phyloP scores from a whole-genome alignment of 2,888 invertebrate species.

The Anthoptus insignis region DNA sequence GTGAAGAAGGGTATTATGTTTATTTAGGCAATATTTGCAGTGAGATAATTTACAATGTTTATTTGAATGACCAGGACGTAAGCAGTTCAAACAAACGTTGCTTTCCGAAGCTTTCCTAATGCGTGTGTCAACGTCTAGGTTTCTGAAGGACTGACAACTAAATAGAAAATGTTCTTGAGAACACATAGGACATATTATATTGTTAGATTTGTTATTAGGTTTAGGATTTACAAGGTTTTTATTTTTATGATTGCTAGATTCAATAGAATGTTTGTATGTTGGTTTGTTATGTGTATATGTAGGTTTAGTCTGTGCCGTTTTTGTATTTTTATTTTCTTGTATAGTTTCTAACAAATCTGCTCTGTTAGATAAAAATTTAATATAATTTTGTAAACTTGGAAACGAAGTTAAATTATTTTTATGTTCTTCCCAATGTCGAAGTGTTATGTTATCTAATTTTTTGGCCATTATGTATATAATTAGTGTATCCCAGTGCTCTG shows the following conservation, averaged over 20 bases:
- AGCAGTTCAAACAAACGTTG: slow-evolving; percentile 41
- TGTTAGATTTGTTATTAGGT: background rate
- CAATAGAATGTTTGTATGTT: background rate
- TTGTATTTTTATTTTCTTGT: slow-evolving; percentile 27
- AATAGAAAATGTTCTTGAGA: slow-evolving; percentile 24
- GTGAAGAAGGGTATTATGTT: slow-evolving; percentile 43
- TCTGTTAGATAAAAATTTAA: slow-evolving; percentile 20
- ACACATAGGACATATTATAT: slow-evolving; percentile 30
- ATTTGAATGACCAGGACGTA: slow-evolving; percentile 36
- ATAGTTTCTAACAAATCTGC: slow-evolving; percentile 36
- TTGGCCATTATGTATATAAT: slow-evolving; percentile 37
- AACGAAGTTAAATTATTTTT: slow-evolving; percentile 1
- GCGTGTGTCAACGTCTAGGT: slow-evolving; percentile 33
- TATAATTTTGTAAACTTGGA: slow-evolving; percentile 14
- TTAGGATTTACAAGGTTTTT: slow-evolving; percentile 11
- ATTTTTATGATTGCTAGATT: background rate
- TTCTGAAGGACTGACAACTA: slow-evolving; percentile 34
- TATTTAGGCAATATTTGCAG: slow-evolving; percentile 40
- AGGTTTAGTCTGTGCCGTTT: slow-evolving; percentile 1
- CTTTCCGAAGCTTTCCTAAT: slow-evolving; percentile 31
- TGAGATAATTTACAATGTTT: slow-evolving; percentile 32
- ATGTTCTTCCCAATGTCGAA: slow-evolving; percentile 21
- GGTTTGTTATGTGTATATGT: slow-evolving; percentile 10
- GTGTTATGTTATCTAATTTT: slow-evolving; percentile 31
- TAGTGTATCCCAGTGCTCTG: slow-evolving; percentile 38